Conservation (phyloP, 2,888 invertebrate species). For the Serripes groenlandicus region DNA sequence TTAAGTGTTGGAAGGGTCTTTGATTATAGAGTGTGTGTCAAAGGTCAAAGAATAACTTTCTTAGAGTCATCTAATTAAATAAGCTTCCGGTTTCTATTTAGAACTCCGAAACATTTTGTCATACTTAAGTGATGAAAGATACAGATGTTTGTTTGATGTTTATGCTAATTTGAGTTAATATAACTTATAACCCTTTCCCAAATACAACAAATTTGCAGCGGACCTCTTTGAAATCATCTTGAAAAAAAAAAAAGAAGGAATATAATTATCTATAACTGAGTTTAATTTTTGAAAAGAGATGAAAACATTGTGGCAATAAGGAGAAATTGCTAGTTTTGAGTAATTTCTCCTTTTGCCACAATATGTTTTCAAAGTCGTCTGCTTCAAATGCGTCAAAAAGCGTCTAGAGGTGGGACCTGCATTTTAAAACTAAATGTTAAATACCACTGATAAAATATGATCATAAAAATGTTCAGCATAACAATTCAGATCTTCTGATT, state of each 20-base stretch:
- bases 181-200: background rate
- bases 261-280: background rate
- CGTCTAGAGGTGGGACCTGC: too few species aligned
- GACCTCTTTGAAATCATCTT: background rate
- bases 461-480: too few species aligned
- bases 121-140: too few species aligned
- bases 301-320: background rate
- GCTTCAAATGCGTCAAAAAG: background rate
- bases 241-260: background rate
- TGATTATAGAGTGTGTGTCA: too few species aligned
- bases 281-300: background rate
- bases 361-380: background rate
- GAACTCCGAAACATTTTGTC: background rate
- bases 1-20: too few species aligned
- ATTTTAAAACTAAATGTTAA: too few species aligned
- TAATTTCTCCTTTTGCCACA: background rate
- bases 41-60: too few species aligned
- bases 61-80: too few species aligned
- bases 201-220: background rate
- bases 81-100: background rate
- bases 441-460: too few species aligned
- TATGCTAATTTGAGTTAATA: background rate
- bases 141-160: background rate
- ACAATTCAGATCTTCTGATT: too few species aligned
- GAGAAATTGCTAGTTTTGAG: background rate